Base-by-base conservation (phyloP, 2,113 vertebrate genomes). In the Crotalus viridis region DNA sequence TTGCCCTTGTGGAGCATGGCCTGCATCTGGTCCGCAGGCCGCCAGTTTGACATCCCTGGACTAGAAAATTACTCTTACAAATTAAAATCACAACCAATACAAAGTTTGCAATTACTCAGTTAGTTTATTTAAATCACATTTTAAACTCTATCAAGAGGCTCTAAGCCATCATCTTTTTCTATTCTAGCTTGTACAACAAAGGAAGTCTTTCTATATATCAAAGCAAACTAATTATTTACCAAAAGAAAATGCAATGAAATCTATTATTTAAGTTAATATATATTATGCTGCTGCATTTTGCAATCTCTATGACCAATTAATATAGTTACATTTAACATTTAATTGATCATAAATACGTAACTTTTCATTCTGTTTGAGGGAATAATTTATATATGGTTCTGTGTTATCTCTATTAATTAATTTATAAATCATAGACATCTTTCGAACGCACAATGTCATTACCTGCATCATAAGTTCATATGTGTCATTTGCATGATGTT, bases 181-280 rank as follows among this genome's bases (percentile, higher is more conserved):
- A 51, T 21, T 91, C 69, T 10, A 59, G 9, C 3, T 81, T 9
- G 5, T 48, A n/a, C 81, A 85, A 24, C 21, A 39, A 15, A 39
- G 51, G 85, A 9, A 13, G 55, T 12, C 0, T 56, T 10, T 12
- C 0, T 1, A 52, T 8, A n/a, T 43, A 43, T 24, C 89, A 89
- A 64, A 59, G 61, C 4, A n/a, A 43, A 59, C 33, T 85, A 33
- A 22, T 2, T 0, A 5, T 10, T 4, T 2, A 0, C 10, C 52
- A 5, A 64, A 17, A 69, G 48, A 1, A 5, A 46, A 26, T 87
- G 9, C 4, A 55, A 33, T 4, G 39, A 33, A 8, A 46, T 48
- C 5, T 51, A 0, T 0, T 1, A 17, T 10, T 8, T 1, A 22
- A 15, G 6, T 28, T 19, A 5, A 43, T 46, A 33, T 21, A 26